phyloP scores from a whole-genome alignment of 2,113 vertebrate genomes.

The Condylura cristata region DNA sequence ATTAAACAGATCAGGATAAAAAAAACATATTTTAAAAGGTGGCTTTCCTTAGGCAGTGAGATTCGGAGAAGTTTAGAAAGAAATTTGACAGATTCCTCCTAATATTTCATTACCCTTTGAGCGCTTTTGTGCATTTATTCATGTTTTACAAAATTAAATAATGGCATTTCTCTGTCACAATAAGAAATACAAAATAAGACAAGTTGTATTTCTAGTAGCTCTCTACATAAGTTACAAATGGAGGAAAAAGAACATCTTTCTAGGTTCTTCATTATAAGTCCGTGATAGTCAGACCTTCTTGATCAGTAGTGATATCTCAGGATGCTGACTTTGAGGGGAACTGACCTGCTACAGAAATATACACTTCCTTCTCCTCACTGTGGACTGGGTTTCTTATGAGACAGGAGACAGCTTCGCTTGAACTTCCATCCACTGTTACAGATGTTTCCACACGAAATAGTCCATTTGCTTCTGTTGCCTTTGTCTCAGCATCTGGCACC shows the following conservation, averaged over 20 bases:
- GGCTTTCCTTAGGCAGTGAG: neutral
- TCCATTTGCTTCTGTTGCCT: neutral
- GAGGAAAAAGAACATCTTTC: too few species aligned
- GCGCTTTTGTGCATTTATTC: neutral
- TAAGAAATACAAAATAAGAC: neutral
- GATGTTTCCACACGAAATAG: neutral
- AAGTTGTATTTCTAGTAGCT: neutral
- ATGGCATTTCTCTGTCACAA: neutral
- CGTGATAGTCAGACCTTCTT: neutral
- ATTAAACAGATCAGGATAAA: neutral
- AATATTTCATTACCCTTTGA: neutral
- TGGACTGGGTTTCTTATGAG: neutral
- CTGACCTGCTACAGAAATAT: neutral
- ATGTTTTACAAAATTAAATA: neutral
- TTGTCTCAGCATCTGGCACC: neutral
- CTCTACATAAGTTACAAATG: neutral
- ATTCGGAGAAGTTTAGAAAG: neutral
- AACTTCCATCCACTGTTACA: neutral
- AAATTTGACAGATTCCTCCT: neutral
- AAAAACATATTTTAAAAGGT: too few species aligned
- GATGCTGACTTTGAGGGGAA: neutral
- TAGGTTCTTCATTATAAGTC: neutral
- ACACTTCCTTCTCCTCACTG: neutral
- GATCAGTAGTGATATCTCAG: neutral
- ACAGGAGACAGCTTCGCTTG: neutral